Evolutionary conservation across 2,888 invertebrate species (phyloP).

Genomic region (Tanytarsus gracilentus): DNA sequence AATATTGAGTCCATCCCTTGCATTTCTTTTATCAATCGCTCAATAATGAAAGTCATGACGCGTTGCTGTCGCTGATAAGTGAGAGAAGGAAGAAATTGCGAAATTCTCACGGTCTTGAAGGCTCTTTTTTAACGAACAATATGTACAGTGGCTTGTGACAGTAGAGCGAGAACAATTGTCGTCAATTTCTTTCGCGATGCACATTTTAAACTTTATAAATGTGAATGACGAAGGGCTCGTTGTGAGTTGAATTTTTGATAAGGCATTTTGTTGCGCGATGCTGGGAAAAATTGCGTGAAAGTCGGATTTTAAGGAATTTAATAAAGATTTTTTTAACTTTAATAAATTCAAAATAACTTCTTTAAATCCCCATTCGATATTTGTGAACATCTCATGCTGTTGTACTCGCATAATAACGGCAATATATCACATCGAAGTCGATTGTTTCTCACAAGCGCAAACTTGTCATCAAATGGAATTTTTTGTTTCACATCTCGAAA

Average conservation of each 20-base stretch:
- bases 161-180: slow-evolving; percentile 8
- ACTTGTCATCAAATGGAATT: slow-evolving; percentile 4
- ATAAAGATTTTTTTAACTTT: no score
- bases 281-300: neutral
- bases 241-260: slow-evolving; percentile 28
- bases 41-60: no score
- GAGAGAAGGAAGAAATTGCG: no score
- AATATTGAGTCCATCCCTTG: no score
- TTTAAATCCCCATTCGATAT: neutral
- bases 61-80: no score
- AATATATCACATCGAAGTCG: slow-evolving; percentile 24
- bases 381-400: slow-evolving; percentile 5
- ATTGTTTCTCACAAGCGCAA: neutral
- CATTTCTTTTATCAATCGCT: no score
- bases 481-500: neutral
- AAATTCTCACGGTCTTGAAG: no score
- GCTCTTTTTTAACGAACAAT: no score
- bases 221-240: slow-evolving; percentile 16
- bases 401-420: slow-evolving; percentile 23
- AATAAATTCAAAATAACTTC: no score
- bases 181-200: neutral
- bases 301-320: no score
- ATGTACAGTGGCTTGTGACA: no score
- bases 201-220: neutral
- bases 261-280: slow-evolving; percentile 1